phyloP scores from a whole-genome alignment of 1,140 invertebrate genomes.

The Aphidius ervi region DNA sequence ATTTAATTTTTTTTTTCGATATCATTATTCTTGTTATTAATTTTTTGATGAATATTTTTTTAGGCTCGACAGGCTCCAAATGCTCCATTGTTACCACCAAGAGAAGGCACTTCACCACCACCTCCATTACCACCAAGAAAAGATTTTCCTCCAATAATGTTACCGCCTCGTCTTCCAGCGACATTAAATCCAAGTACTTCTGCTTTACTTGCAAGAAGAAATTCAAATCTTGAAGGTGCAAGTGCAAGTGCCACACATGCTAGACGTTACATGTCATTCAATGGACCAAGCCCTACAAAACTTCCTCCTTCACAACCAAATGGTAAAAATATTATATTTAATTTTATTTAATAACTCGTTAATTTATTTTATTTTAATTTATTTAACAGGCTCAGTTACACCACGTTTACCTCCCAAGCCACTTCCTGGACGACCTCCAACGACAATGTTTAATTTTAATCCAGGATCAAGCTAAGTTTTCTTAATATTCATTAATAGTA shows the following conservation, averaged over 20 bases:
- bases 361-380: conserved; percentile 5
- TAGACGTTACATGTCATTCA: conserved; percentile 49
- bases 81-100: conserved; percentile 58
- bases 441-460: conserved; percentile 52
- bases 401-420: conserved; percentile 53
- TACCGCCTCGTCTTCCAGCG: conserved; percentile 49
- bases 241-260: conserved; percentile 36
- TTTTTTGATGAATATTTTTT: conserved; percentile 19
- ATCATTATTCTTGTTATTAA: not conserved
- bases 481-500: conserved; percentile 6
- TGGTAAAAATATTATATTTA: conserved; percentile 29
- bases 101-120: conserved; percentile 60
- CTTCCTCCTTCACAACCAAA: conserved; percentile 48
- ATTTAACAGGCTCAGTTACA: conserved; percentile 44
- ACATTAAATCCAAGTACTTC: conserved; percentile 42
- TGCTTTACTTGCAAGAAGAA: conserved; percentile 46
- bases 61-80: conserved; percentile 58
- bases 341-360: not conserved
- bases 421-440: conserved; percentile 45
- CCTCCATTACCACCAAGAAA: conserved; percentile 61
- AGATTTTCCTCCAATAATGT: conserved; percentile 45
- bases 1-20: not conserved
- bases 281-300: conserved; percentile 49
- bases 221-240: conserved; percentile 48
- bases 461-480: conserved; percentile 46